These are phyloP conservation scores for Girardinus metallicus DNA, from an alignment of 2,797 vertebrate species.

Conservation along the genomic window DNA sequence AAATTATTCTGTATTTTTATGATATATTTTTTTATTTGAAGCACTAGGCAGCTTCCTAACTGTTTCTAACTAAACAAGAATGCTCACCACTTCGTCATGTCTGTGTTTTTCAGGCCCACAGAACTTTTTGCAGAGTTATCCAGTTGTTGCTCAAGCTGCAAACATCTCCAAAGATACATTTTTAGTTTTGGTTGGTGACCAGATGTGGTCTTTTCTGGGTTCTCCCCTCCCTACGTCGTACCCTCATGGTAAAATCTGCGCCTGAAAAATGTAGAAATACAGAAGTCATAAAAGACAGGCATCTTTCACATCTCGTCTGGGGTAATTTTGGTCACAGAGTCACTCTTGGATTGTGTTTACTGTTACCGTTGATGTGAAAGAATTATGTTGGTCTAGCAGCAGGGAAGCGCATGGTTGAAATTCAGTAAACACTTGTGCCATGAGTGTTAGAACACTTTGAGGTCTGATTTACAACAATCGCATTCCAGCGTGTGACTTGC, in stretches of 20 bases:
- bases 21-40: background rate
- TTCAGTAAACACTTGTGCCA: constrained; percentile 13
- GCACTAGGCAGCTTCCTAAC: background rate
- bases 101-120: background rate
- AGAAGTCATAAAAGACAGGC: background rate
- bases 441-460: constrained; percentile 5
- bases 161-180: background rate
- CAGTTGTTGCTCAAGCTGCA: background rate
- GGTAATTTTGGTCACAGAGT: constrained; percentile 4
- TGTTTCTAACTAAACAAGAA: background rate
- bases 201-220: background rate
- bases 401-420: constrained; percentile 9
- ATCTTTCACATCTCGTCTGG: background rate
- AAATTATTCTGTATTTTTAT: background rate
- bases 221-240: background rate
- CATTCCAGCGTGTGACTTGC: constrained; percentile 2
- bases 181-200: background rate
- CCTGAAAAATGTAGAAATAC: background rate
- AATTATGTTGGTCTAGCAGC: constrained; percentile 7
- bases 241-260: background rate
- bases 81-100: background rate
- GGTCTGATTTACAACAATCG: constrained; percentile 7
- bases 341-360: constrained; percentile 8
- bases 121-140: background rate
- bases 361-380: constrained; percentile 1